Conservation (phyloP, 2,113 vertebrate species). For the Sylvicapra grimmia region DNA sequence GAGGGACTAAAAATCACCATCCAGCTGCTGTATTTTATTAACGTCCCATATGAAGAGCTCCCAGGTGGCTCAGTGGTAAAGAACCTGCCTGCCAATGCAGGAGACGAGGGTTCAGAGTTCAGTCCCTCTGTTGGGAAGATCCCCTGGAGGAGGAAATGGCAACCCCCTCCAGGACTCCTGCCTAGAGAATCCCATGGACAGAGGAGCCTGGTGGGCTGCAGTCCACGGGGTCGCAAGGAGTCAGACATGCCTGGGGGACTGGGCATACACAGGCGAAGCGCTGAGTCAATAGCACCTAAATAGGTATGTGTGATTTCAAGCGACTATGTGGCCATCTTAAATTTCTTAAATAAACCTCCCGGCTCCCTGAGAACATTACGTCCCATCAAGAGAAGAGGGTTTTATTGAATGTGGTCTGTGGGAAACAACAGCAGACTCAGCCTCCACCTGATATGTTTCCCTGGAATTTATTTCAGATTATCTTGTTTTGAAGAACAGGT, state of each 20-base stretch:
- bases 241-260: neutral
- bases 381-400: neutral
- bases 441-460: slow-evolving; percentile 1
- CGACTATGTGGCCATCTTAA: neutral
- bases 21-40: neutral
- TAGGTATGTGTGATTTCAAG: neutral
- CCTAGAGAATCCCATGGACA: neutral
- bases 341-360: neutral
- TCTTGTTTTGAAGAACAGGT: slow-evolving; percentile 61
- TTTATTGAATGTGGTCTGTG: neutral
- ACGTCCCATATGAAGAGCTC: neutral
- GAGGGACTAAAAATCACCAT: neutral
- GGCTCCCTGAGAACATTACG: neutral
- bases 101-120: neutral
- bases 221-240: rapidly evolving
- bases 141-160: neutral
- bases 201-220: neutral
- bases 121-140: neutral
- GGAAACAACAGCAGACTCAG: neutral
- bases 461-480: slow-evolving; percentile 36
- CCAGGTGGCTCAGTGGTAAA: neutral
- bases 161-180: neutral
- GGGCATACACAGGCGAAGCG: neutral
- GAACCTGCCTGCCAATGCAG: neutral
- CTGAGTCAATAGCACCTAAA: neutral